Conservation (phyloP, 2,113 vertebrate genomes). For the Amblyornis subalaris region DNA sequence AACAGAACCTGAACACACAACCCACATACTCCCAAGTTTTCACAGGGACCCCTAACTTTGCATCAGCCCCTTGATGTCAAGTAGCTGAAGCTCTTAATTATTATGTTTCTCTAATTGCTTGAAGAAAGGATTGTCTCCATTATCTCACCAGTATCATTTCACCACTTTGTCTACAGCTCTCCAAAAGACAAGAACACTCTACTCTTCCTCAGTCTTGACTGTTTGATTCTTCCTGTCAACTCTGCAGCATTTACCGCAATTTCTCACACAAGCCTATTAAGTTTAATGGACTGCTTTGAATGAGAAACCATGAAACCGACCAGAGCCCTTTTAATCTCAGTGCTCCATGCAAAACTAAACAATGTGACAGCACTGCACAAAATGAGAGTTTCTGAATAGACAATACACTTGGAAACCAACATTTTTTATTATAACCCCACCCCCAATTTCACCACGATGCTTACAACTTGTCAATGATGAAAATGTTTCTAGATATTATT, state of each 20-base stretch:
- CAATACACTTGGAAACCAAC: not conserved
- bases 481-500: not conserved
- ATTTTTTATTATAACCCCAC: not conserved
- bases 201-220: not conserved
- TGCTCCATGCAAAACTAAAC: not conserved
- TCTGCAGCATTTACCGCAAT: not conserved
- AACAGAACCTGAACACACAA: not conserved
- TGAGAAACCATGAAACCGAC: not conserved
- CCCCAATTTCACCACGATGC: not conserved
- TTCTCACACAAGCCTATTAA: not conserved
- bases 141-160: not conserved
- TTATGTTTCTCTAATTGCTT: not conserved
- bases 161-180: not conserved
- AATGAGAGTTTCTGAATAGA: not conserved
- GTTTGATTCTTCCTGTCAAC: not conserved
- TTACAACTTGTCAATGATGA: not conserved
- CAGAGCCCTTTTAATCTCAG: not conserved
- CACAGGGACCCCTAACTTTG: not conserved
- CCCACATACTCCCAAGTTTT: rapidly evolving
- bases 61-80: not conserved
- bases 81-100: rapidly evolving
- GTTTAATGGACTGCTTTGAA: not conserved
- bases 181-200: not conserved
- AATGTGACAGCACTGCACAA: not conserved
- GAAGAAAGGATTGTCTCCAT: not conserved